phyloP scores from a whole-genome alignment of 2,797 vertebrate species.

The Sebastes iracundus region DNA sequence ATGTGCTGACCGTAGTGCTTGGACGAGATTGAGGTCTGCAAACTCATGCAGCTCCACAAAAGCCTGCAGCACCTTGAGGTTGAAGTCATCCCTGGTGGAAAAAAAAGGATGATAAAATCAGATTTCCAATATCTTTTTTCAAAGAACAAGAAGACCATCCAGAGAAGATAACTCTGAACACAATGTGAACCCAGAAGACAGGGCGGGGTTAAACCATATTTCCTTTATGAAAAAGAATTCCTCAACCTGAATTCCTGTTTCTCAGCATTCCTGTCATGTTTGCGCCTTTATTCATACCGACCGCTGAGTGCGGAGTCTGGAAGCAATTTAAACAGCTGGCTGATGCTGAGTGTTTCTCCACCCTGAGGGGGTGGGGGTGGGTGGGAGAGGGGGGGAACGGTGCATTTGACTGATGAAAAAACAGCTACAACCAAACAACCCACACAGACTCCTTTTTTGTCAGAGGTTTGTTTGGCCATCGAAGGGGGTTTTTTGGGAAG shows the following conservation, averaged over 20 bases:
- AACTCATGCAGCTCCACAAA: conserved; percentile 99
- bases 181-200: conserved; percentile 24
- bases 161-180: conserved; percentile 2
- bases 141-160: conserved; percentile 1
- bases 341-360: conserved; percentile 6
- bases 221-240: conserved; percentile 36
- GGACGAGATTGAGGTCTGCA: conserved; percentile 95
- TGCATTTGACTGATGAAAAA: conserved; percentile 46
- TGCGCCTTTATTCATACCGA: conserved; percentile 49
- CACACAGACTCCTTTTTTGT: conserved; percentile 44
- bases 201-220: conserved; percentile 34
- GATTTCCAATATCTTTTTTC: neutral
- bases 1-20: conserved; percentile 90
- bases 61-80: conserved; percentile 96
- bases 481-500: conserved; percentile 6
- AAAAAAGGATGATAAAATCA: neutral
- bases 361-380: neutral
- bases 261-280: conserved; percentile 64
- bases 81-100: conserved; percentile 92
- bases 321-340: conserved; percentile 71
- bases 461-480: conserved; percentile 44
- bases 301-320: conserved; percentile 50
- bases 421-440: conserved; percentile 46
- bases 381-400: neutral
- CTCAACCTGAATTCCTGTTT: conserved; percentile 52